Evolutionary conservation across 2,113 vertebrate genomes (phyloP).

Genomic region (Etheostoma cragini): DNA sequence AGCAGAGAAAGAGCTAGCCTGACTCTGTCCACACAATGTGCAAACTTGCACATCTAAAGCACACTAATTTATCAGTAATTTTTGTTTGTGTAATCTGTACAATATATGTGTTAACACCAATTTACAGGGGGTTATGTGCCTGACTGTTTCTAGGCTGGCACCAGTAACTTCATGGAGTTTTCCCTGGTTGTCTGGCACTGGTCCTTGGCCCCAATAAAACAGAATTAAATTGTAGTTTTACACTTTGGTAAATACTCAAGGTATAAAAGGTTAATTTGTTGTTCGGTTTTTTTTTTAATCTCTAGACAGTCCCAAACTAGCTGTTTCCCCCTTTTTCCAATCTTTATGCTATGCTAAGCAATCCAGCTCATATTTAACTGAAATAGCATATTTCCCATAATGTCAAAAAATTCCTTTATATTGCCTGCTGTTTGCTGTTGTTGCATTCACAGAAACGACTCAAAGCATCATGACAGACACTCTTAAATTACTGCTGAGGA

Average conservation of each 20-base stretch:
- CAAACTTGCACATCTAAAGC: background rate
- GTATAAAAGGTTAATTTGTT: background rate
- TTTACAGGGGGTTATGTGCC: no score
- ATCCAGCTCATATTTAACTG: background rate
- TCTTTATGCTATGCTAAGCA: background rate
- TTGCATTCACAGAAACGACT: constrained; percentile 6
- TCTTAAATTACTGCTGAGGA: background rate
- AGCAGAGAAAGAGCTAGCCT: background rate
- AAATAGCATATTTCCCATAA: background rate
- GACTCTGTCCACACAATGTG: background rate
- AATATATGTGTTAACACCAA: no score
- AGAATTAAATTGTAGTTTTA: no score
- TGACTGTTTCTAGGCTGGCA: no score
- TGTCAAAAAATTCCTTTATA: constrained; percentile 2
- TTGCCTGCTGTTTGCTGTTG: constrained; percentile 2
- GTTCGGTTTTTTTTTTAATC: background rate
- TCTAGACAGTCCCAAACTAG: background rate
- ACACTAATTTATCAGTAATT: no score
- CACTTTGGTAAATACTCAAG: background rate
- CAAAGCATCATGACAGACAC: background rate
- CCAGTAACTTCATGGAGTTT: no score
- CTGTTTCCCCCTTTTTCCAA: background rate
- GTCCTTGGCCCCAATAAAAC: no score
- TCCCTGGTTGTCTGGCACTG: no score
- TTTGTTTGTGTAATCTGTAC: no score